These are phyloP conservation scores for Xanthostigma xanthostigma DNA, from an alignment of 2,888 invertebrate genomes.

Conservation along the genomic window DNA sequence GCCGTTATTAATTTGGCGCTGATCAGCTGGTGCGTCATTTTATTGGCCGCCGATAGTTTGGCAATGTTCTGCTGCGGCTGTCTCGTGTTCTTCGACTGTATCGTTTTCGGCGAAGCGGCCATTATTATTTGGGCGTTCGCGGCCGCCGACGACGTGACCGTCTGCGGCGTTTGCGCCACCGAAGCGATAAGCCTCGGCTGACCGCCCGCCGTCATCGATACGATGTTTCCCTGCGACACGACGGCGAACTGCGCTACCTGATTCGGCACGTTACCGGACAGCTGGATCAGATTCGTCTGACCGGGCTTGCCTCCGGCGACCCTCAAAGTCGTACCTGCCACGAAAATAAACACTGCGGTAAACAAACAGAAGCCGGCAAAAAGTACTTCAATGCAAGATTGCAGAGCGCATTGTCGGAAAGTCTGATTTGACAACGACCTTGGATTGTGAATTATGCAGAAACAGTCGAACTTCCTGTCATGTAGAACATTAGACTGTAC, in stretches of 20 bases:
- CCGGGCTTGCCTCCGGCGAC: conserved; percentile 30
- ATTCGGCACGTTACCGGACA: conserved; percentile 27
- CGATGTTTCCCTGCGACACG: conserved; percentile 33
- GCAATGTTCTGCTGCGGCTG: conserved; percentile 11
- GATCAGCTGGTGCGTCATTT: conserved; percentile 28
- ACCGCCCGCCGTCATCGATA: conserved; percentile 21
- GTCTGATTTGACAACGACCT: too few relatives aligned
- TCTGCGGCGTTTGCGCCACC: conserved; percentile 13
- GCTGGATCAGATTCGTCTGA: conserved; percentile 35
- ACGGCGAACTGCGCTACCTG: conserved; percentile 33
- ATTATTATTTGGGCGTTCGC: conserved; percentile 16
- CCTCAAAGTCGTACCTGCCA: conserved; percentile 29
- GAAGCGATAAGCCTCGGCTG: conserved; percentile 18
- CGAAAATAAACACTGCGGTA: conserved; percentile 23
- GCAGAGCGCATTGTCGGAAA: too few relatives aligned
- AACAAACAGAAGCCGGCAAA: background rate
- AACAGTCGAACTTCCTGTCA: too few relatives aligned
- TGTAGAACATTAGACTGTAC: too few relatives aligned
- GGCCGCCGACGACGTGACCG: conserved; percentile 21
- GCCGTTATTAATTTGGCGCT: conserved; percentile 30
- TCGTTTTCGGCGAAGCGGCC: conserved; percentile 14
- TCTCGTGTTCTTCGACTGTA: conserved; percentile 18
- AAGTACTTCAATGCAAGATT: background rate
- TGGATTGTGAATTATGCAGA: too few relatives aligned
- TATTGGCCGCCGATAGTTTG: conserved; percentile 21